Evolutionary conservation across 2,113 vertebrate genomes (phyloP).

Genomic region (Neodontobutis hainanensis): DNA sequence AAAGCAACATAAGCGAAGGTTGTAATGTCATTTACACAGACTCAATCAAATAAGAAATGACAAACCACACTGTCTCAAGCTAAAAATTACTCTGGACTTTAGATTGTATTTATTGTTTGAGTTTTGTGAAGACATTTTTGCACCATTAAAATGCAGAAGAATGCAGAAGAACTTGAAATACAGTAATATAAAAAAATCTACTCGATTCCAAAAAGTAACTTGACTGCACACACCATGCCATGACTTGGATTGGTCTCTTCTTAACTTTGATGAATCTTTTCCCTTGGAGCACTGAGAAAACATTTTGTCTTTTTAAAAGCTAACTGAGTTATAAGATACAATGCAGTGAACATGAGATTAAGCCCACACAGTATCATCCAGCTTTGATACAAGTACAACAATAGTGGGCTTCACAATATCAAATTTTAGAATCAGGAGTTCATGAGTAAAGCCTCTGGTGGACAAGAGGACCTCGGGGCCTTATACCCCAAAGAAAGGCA

Average conservation of each 20-base stretch:
- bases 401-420: conserved; percentile 72
- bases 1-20: conserved; percentile 70
- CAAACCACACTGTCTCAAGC: conserved; percentile 76
- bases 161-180: conserved; percentile 10
- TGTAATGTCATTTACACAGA: conserved; percentile 69
- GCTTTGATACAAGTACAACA: conserved; percentile 61
- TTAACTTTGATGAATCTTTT: conserved; percentile 54
- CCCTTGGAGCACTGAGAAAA: conserved; percentile 65
- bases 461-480: conserved; percentile 78
- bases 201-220: conserved; percentile 6
- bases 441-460: conserved; percentile 78
- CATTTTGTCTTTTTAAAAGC: conserved; percentile 69
- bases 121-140: conserved; percentile 48
- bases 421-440: conserved; percentile 79
- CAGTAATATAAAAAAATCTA: background rate
- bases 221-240: conserved; percentile 31
- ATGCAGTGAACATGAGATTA: conserved; percentile 78
- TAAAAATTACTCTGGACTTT: conserved; percentile 69
- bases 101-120: conserved; percentile 73
- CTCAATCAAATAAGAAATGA: conserved; percentile 79
- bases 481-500: conserved; percentile 76
- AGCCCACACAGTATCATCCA: conserved; percentile 56
- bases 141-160: conserved; percentile 17
- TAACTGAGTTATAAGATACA: conserved; percentile 76
- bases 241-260: conserved; percentile 22